Evolutionary conservation across 2,113 vertebrate genomes (phyloP).

Genomic region (Centropristis striata): DNA sequence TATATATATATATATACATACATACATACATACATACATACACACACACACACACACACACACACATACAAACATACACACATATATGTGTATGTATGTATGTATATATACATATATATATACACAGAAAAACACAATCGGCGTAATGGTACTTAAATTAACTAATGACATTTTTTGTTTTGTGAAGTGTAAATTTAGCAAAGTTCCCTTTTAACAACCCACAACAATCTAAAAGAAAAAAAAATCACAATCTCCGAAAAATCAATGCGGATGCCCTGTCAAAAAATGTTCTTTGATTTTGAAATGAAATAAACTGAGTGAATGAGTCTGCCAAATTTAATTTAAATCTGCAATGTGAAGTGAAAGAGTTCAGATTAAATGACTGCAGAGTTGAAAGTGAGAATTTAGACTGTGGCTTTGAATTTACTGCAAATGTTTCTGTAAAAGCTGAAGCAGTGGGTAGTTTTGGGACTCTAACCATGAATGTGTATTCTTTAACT

Average conservation of each 20-base stretch:
- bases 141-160: too few species aligned
- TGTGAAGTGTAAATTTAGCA: neutral
- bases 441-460: neutral
- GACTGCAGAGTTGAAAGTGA: neutral
- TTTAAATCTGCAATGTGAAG: neutral
- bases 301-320: neutral
- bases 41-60: too few species aligned
- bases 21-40: too few species aligned
- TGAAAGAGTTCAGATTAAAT: neutral
- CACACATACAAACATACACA: too few species aligned
- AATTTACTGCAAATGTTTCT: neutral
- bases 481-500: constrained; percentile 30
- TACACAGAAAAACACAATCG: too few species aligned
- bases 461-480: constrained; percentile 6
- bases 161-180: too few species aligned
- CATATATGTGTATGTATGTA: too few species aligned
- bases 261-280: neutral
- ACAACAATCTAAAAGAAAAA: neutral
- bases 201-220: neutral
- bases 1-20: too few species aligned
- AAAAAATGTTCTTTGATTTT: neutral
- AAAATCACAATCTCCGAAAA: neutral
- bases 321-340: neutral
- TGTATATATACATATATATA: too few species aligned
- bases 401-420: neutral